phyloP scores from a whole-genome alignment of 2,888 invertebrate genomes.

The Hemicrepidius hirtus region DNA sequence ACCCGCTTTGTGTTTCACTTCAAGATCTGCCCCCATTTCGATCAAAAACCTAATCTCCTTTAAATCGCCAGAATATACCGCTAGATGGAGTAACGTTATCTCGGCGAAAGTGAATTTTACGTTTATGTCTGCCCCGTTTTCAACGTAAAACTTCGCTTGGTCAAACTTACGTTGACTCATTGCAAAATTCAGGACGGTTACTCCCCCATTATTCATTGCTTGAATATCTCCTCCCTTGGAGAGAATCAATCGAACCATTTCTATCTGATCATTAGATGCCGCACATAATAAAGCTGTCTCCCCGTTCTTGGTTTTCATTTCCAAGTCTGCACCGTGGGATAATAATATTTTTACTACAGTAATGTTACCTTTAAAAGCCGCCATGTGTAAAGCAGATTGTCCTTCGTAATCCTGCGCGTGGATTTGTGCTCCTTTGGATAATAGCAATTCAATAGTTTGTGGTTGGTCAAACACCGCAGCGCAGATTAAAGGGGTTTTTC shows the following conservation, averaged over 20 bases:
- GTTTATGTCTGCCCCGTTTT: too few species aligned
- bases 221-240: not conserved
- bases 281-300: too few species aligned
- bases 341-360: not conserved
- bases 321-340: not conserved
- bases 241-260: not conserved
- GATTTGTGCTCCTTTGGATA: not conserved
- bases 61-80: too few species aligned
- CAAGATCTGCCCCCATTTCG: too few species aligned
- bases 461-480: not conserved
- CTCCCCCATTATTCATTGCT: not conserved
- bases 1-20: too few species aligned
- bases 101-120: too few species aligned
- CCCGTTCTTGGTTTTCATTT: too few species aligned
- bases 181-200: not conserved
- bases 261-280: not conserved
- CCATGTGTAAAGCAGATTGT: not conserved
- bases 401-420: not conserved
- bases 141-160: too few species aligned
- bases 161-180: too few species aligned
- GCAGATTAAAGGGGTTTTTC: not conserved
- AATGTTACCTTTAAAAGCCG: not conserved
- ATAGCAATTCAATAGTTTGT: not conserved
- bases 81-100: too few species aligned
- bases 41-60: too few species aligned